A percentile compares a stretch with the other conserved stretches of the same genome.
Evolutionary conservation across 2,113 vertebrate species (phyloP).

Genomic region (Myocastor coypus): DNA sequence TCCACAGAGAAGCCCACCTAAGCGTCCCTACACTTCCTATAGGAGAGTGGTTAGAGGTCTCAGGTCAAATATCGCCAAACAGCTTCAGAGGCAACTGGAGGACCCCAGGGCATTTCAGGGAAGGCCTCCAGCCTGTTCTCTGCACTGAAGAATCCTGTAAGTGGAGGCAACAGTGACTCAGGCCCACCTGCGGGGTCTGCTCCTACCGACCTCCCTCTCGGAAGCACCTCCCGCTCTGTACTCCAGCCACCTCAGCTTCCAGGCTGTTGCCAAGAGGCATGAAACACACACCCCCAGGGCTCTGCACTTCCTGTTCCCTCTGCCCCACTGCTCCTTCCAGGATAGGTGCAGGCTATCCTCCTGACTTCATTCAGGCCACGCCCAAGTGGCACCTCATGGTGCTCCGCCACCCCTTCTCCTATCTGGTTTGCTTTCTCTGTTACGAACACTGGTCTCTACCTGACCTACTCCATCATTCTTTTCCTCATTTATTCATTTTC

Average conservation of each 20-base stretch:
- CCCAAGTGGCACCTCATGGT: background rate
- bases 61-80: background rate
- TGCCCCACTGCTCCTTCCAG: no score
- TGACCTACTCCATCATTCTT: background rate
- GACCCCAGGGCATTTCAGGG: background rate
- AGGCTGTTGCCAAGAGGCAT: background rate
- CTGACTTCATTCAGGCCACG: background rate
- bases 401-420: background rate
- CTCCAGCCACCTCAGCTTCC: background rate
- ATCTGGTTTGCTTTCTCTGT: background rate
- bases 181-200: background rate
- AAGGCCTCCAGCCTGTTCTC: background rate
- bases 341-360: accelerated
- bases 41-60: background rate
- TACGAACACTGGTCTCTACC: background rate
- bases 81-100: background rate
- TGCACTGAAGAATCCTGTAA: background rate
- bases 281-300: background rate
- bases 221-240: background rate
- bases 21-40: background rate
- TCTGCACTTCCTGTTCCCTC: background rate
- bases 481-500: background rate
- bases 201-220: background rate
- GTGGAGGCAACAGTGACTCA: background rate
- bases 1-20: background rate